Percentiles rank a stretch among this genome's conserved stretches.
phyloP scores from a whole-genome alignment of 2,113 vertebrate species.

The Neogale vison region DNA sequence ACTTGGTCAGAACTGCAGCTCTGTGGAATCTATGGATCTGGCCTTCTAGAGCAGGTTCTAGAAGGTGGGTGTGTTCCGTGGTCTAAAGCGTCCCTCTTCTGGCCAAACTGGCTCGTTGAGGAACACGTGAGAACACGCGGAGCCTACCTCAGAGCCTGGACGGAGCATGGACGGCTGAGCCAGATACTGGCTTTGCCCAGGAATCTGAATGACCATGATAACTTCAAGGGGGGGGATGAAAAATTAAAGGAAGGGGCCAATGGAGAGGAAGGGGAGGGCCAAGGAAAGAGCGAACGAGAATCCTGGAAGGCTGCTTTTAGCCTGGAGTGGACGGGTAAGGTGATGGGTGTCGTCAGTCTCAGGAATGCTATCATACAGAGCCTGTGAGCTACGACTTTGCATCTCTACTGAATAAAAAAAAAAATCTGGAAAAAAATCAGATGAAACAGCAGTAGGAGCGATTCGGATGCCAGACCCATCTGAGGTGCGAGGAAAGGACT shows the following conservation, averaged over 20 bases:
- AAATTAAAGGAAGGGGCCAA: not conserved
- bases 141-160: not conserved
- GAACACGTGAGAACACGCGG: not conserved
- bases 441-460: not conserved
- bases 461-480: not conserved
- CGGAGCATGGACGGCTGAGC: not conserved
- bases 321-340: not conserved
- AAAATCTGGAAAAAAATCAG: slow-evolving; percentile 58
- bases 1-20: not conserved
- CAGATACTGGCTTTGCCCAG: not conserved
- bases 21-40: not conserved
- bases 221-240: not conserved
- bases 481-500: not conserved
- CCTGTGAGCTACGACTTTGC: slow-evolving; percentile 55
- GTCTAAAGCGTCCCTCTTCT: not conserved
- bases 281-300: not conserved
- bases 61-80: slow-evolving; percentile 19
- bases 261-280: not conserved
- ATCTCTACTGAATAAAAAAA: slow-evolving; percentile 69
- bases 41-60: slow-evolving; percentile 29
- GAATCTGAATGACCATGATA: not conserved
- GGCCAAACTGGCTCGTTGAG: not conserved
- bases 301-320: not conserved
- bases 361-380: slow-evolving; percentile 53
- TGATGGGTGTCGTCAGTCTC: slow-evolving; percentile 27